A percentile compares a stretch with the other conserved stretches of the same genome.
These are phyloP conservation scores for Fragum whitleyi DNA, from an alignment of 2,888 invertebrate genomes.

Conservation along the genomic window DNA sequence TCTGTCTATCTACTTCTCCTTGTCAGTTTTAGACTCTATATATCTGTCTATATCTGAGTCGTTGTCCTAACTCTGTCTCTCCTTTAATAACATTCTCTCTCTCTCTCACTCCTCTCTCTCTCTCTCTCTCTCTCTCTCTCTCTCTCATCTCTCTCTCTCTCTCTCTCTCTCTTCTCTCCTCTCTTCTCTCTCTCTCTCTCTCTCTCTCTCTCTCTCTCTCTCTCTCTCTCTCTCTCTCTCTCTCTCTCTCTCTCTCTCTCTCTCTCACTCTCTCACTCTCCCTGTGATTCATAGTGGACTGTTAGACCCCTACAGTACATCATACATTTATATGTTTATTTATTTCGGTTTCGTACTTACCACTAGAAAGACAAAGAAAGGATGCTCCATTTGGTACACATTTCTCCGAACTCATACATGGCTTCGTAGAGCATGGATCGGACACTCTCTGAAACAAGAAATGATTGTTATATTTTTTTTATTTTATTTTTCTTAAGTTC, in stretches of 20 bases:
- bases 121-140: not conserved
- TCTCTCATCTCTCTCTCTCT: too few relatives aligned
- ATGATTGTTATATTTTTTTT: too few relatives aligned
- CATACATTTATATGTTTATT: too few relatives aligned
- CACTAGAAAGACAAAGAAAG: not conserved
- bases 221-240: slow-evolving; percentile 32
- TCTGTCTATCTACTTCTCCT: slow-evolving; percentile 1
- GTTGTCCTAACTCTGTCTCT: slow-evolving; percentile 3
- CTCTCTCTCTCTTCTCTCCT: slow-evolving; percentile 3
- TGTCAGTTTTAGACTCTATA: not conserved
- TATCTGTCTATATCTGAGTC: too few relatives aligned
- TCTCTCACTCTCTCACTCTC: slow-evolving; percentile 21
- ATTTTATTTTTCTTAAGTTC: too few relatives aligned
- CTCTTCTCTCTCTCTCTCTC: slow-evolving; percentile 3
- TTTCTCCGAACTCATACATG: not conserved
- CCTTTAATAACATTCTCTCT: not conserved
- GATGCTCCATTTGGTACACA: not conserved
- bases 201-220: slow-evolving; percentile 13
- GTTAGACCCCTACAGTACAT: not conserved
- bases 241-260: slow-evolving; percentile 19
- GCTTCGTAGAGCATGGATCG: not conserved
- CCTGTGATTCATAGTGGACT: not conserved
- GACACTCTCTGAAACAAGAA: not conserved
- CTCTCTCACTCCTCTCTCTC: not conserved
- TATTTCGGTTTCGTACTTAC: too few relatives aligned